Evolutionary conservation across 1,140 invertebrate genomes (phyloP).

Genomic region (Anadara kagoshimensis): DNA sequence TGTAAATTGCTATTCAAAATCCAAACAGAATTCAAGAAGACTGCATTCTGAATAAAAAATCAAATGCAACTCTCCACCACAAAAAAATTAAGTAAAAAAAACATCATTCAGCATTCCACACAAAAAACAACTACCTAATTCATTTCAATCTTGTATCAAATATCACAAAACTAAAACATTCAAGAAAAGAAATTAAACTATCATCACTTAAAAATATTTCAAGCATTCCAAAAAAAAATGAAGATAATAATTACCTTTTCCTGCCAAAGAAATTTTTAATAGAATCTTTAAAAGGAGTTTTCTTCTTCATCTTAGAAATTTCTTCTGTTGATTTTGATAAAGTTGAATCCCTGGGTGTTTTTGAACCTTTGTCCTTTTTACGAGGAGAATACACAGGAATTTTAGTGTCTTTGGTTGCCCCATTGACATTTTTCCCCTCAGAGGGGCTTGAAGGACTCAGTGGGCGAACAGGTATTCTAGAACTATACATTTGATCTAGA

Average conservation of each 20-base stretch:
- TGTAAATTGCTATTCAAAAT: too few species aligned
- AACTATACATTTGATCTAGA: constrained; percentile 25
- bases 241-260: constrained; percentile 22
- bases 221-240: background rate
- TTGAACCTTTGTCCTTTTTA: constrained; percentile 33
- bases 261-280: constrained; percentile 42
- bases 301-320: constrained; percentile 40
- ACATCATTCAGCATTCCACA: background rate
- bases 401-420: constrained; percentile 32
- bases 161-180: background rate
- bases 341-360: constrained; percentile 6
- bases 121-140: too few species aligned
- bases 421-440: background rate
- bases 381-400: constrained; percentile 34
- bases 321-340: constrained; percentile 39
- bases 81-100: background rate
- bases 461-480: constrained; percentile 33
- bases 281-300: constrained; percentile 32
- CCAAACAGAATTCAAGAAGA: too few species aligned
- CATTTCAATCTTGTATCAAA: background rate
- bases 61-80: too few species aligned
- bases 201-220: background rate
- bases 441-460: constrained; percentile 30
- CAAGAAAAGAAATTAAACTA: background rate
- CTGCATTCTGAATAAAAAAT: too few species aligned